Base-by-base conservation (phyloP, 2,797 vertebrate genomes). In the Amniataba percoides region DNA sequence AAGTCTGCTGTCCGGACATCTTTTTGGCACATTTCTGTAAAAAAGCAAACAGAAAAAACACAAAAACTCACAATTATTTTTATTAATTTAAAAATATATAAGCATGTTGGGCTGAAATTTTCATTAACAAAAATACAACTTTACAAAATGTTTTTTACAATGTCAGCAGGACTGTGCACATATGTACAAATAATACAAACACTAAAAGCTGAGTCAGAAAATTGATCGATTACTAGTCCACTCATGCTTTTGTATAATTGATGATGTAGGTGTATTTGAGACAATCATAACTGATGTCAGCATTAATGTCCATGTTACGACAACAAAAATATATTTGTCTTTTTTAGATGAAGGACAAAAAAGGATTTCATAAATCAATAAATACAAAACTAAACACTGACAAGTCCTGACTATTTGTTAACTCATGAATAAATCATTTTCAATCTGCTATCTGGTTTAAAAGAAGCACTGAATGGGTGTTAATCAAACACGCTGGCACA, bases 11-110 rank as follows among this genome's bases (percentile, higher is more conserved):
- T 31, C 46, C 31, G 2, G 59, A 49, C 59, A 27, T 62, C 19
- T 64, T 80, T 78, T 49, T 56, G 60, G 74, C 73, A 83, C 62
- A 61, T 48, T 2, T 46, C 25, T 19, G 42, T 31, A 23, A 46
- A 16, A 15, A 8, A 21, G 12, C 36, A 1, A 48, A 52, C 42
- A 25, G 3, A 36, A 62, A 34, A 2, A 42, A 18, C 34, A 27
- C n/a, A 53, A 27, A 52, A 25, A 27, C 27, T 21, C 7, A 52
- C 7, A 5, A 34, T 49, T 14, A 12, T 25, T 21, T 58, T 45
- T 60, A 60, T 46, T 1, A 48, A 48, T 23, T 25, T 11, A n/a
- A 60, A 72, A 46, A 55, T 21, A 60, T 40, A 16, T 4, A 36
- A 58, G 34, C 55, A 59, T 39, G 25, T 34, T 16, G 13, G 13